Evolutionary conservation across 2,797 vertebrate species (phyloP).

Genomic region (Cossypha caffra): DNA sequence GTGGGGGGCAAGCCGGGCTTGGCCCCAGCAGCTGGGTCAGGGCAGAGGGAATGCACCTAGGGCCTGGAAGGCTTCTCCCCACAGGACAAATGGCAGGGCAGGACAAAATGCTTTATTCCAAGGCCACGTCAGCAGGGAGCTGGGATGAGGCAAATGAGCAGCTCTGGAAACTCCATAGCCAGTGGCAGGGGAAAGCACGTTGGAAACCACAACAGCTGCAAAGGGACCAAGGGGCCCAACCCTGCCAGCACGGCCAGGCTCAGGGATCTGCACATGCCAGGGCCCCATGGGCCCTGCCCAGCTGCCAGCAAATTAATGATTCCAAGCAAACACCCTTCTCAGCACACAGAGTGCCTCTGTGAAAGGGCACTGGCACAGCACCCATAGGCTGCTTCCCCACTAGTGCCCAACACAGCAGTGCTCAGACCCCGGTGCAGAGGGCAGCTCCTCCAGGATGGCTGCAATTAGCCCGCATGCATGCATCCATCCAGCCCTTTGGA

Average conservation of each 20-base stretch:
- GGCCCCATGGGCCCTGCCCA: neutral
- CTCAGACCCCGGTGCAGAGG: neutral
- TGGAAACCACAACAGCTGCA: neutral
- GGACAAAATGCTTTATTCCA: neutral
- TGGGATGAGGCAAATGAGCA: neutral
- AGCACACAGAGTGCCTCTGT: neutral
- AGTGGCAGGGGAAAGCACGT: neutral
- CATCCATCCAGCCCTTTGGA: accelerated
- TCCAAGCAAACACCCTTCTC: neutral
- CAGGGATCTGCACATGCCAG: neutral
- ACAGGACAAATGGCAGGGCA: accelerated
- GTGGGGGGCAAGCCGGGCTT: neutral
- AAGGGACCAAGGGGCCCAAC: neutral
- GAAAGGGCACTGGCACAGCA: neutral
- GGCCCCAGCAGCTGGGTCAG: neutral
- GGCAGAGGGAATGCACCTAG: neutral
- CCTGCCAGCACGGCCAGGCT: neutral
- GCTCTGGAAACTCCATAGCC: neutral
- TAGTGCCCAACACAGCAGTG: neutral
- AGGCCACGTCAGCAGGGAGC: neutral
- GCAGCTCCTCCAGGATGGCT: neutral
- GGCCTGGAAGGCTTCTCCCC: neutral
- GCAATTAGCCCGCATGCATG: neutral
- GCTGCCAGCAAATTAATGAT: conserved; percentile 4
- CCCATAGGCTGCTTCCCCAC: neutral